Conservation (phyloP, 2,797 vertebrate species). For the Atherinosoma microstoma region DNA sequence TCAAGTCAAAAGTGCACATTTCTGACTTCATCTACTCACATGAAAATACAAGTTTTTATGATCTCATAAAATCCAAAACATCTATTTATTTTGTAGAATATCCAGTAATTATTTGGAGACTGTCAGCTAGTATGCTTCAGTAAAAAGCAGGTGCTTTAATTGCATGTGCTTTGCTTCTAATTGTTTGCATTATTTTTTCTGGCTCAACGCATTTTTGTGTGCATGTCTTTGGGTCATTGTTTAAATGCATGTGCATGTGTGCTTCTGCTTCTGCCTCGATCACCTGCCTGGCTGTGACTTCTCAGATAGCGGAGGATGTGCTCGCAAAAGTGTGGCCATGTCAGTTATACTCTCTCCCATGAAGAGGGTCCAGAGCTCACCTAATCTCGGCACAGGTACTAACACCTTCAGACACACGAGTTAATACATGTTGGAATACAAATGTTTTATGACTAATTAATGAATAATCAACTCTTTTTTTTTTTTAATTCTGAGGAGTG, state of each 20-base stretch:
- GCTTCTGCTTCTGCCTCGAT: conserved; percentile 76
- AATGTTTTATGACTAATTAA: neutral
- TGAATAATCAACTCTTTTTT: neutral
- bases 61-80: neutral
- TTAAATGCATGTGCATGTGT: conserved; percentile 66
- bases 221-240: conserved; percentile 16
- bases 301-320: conserved; percentile 96
- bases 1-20: neutral
- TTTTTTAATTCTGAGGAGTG: neutral
- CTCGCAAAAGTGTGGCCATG: conserved; percentile 92
- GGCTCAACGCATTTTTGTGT: conserved; percentile 49
- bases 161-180: conserved; percentile 87
- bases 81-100: too few species aligned
- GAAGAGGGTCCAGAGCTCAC: conserved; percentile 99
- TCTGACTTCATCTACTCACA: neutral
- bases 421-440: conserved; percentile 23
- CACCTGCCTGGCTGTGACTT: conserved; percentile 85
- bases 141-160: conserved; percentile 38
- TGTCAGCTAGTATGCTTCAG: conserved; percentile 1
- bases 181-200: conserved; percentile 71
- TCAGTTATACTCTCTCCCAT: conserved; percentile 94
- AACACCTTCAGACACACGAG: conserved; percentile 62
- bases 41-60: neutral
- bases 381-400: conserved; percentile 91
- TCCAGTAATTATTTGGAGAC: too few species aligned